phyloP scores from a whole-genome alignment of 2,888 invertebrate genomes.

The Limnephilus rhombicus region DNA sequence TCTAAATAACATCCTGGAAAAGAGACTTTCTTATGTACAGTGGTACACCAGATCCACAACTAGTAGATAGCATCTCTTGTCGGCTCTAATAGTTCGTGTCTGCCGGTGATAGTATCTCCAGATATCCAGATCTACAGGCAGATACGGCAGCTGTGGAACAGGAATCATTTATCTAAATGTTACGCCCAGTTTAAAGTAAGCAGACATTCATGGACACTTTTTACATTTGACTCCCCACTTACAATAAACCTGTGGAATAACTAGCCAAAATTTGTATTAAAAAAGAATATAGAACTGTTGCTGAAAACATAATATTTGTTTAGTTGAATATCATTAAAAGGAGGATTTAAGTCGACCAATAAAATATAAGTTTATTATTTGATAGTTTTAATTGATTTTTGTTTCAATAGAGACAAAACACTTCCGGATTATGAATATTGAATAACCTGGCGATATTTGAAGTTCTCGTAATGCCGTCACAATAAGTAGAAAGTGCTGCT shows the following conservation, averaged over 20 bases:
- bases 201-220: not conserved
- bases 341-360: not conserved
- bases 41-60: conserved; percentile 10
- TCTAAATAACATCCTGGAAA: not conserved
- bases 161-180: not conserved
- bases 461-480: too few relatives aligned
- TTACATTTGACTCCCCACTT: not conserved
- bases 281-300: too few relatives aligned
- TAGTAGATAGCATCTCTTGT: not conserved
- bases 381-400: too few relatives aligned
- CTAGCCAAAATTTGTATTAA: too few relatives aligned
- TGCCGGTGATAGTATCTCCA: not conserved
- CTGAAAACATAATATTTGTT: too few relatives aligned
- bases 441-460: too few relatives aligned
- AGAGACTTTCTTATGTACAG: not conserved
- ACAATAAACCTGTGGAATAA: too few relatives aligned
- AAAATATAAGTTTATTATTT: too few relatives aligned
- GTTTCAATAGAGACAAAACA: too few relatives aligned
- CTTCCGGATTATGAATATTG: too few relatives aligned
- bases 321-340: not conserved
- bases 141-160: not conserved
- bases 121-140: not conserved
- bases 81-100: conserved; percentile 10
- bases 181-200: not conserved
- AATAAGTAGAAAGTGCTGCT: too few relatives aligned